Percentiles rank a stretch among this genome's conserved stretches.
Conservation (phyloP, 1,140 invertebrate species). For the Diplogasteroides magnus region DNA sequence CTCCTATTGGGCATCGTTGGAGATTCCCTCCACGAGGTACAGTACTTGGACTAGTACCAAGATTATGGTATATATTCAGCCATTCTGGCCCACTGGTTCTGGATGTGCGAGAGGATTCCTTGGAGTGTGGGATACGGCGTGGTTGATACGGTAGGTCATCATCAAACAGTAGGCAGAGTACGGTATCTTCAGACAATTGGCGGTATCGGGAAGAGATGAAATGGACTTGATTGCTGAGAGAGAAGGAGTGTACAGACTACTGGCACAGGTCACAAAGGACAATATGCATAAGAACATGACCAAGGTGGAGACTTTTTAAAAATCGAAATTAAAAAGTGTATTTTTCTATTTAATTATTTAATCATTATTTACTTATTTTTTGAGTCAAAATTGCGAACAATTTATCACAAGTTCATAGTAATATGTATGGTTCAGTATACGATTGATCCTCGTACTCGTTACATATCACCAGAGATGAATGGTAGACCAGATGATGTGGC, state of each 20-base stretch:
- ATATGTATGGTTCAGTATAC: conserved; percentile 27
- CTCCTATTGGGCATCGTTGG: conserved; percentile 84
- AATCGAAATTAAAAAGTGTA: conserved; percentile 5
- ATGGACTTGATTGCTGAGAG: conserved; percentile 72
- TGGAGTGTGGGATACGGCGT: conserved; percentile 87
- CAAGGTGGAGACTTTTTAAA: conserved; percentile 21
- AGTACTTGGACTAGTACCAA: neutral
- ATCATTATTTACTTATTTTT: neutral
- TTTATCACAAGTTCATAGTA: neutral
- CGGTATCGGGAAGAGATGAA: neutral
- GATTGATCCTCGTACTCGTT: conserved; percentile 37
- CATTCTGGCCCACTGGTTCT: conserved; percentile 96
- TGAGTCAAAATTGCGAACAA: neutral
- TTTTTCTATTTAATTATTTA: neutral
- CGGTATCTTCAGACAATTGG: neutral
- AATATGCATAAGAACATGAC: conserved; percentile 75
- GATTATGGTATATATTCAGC: conserved; percentile 61
- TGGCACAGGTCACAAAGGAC: conserved; percentile 90
- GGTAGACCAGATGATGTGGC: conserved; percentile 27
- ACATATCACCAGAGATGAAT: conserved; percentile 23
- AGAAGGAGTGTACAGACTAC: conserved; percentile 81
- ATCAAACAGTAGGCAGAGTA: conserved; percentile 41
- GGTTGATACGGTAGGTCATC: conserved; percentile 83
- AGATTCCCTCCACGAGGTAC: conserved; percentile 83
- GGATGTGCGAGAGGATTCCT: conserved; percentile 94